phyloP scores from a whole-genome alignment of 2,888 invertebrate genomes.

The Maniola hyperantus region DNA sequence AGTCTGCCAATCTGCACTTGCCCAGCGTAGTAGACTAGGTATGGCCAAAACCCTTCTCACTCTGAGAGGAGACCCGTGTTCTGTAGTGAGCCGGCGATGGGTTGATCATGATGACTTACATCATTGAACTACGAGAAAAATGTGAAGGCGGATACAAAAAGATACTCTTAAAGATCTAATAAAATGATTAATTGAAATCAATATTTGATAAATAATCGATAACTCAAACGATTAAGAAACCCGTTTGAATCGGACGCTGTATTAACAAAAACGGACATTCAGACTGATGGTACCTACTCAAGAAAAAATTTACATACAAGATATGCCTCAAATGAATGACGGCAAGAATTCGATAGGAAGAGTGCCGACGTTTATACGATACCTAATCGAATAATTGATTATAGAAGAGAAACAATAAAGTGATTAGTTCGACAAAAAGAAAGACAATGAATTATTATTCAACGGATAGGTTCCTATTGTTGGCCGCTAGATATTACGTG shows the following conservation, averaged over 20 bases:
- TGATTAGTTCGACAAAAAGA: conserved; percentile 81
- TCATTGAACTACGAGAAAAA: not conserved
- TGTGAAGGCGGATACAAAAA: conserved; percentile 4
- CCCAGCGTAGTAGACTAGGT: too few relatives aligned
- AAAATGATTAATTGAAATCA: conserved; percentile 22
- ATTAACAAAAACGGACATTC: conserved; percentile 18
- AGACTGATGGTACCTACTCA: conserved; percentile 3
- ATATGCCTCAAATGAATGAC: conserved; percentile 61
- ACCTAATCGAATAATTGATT: conserved; percentile 82
- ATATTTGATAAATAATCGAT: conserved; percentile 23
- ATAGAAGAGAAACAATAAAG: conserved; percentile 79
- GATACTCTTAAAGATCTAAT: conserved; percentile 5
- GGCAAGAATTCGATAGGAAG: conserved; percentile 65
- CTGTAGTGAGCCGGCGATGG: too few relatives aligned
- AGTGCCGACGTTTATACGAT: conserved; percentile 72
- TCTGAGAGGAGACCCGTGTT: too few relatives aligned
- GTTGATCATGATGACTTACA: too few relatives aligned
- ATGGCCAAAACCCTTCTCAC: too few relatives aligned
- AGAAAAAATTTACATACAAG: conserved; percentile 28
- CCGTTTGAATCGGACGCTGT: conserved; percentile 2
- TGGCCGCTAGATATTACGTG: conserved; percentile 60
- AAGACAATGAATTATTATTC: conserved; percentile 82
- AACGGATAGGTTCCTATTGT: conserved; percentile 73
- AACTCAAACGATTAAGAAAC: conserved; percentile 22
- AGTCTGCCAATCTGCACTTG: too few relatives aligned